Evolutionary conservation across 2,888 invertebrate species (phyloP).

Genomic region (Euplagia quadripunctaria): DNA sequence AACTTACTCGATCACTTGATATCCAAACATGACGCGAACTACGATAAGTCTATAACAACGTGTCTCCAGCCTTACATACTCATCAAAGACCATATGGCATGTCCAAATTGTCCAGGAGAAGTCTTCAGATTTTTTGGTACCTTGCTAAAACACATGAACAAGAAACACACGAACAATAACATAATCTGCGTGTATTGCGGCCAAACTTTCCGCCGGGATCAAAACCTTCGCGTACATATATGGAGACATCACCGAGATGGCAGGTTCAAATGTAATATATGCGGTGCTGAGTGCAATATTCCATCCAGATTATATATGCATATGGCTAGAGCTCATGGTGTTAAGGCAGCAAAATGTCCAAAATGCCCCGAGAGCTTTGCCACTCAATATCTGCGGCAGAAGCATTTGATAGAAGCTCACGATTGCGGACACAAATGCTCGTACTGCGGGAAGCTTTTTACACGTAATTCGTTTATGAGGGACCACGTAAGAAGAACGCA

Average conservation of each 20-base stretch:
- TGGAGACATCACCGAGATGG: constrained; percentile 82
- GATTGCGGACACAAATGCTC: constrained; percentile 80
- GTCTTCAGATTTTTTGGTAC: constrained; percentile 81
- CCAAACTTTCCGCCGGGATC: constrained; percentile 78
- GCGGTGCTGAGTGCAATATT: constrained; percentile 78
- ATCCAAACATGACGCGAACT: constrained; percentile 75
- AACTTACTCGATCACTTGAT: constrained; percentile 76
- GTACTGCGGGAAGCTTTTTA: constrained; percentile 79
- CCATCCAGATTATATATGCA: constrained; percentile 82
- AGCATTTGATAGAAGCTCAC: constrained; percentile 86
- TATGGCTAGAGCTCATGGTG: constrained; percentile 81
- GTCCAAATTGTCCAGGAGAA: constrained; percentile 77
- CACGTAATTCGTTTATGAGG: constrained; percentile 77
- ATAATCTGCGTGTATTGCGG: constrained; percentile 83
- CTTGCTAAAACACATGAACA: constrained; percentile 79
- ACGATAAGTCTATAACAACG: constrained; percentile 78
- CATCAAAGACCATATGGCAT: constrained; percentile 78
- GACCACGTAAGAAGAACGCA: constrained; percentile 79
- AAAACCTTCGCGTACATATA: constrained; percentile 79
- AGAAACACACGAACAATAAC: constrained; percentile 79
- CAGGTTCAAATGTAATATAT: constrained; percentile 77
- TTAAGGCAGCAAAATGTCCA: constrained; percentile 80
- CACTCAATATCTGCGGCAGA: constrained; percentile 83
- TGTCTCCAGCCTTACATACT: constrained; percentile 78
- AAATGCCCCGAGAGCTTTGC: constrained; percentile 81